Evolutionary conservation across 2,888 invertebrate species (phyloP), one percentile per base, ranked within the genome.

Genomic region (Cancer borealis): DNA sequence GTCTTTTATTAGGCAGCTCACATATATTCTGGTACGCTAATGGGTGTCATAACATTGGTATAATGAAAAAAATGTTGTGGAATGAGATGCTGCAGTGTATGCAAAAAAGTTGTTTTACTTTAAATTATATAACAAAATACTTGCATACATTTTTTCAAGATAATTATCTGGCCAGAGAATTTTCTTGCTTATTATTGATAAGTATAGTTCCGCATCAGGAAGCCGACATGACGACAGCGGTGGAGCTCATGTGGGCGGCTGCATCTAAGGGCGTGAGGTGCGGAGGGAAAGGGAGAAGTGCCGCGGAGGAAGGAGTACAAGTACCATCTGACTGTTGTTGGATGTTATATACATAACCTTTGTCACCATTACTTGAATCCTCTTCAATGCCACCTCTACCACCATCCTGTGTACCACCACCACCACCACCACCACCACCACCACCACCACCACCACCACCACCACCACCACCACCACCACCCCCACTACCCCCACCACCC

Each of bases 251-350:
- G 66, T 66, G 66, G 66, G 66, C n/a, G 66, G 66, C 66, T n/a
- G 66, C n/a, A 5, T 66, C n/a, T 66, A 6, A n/a, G 66, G 66
- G n/a, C 66, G 17, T n/a, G 66, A 66, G 66, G 66, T 21, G 66
- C 21, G 4, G 17, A 66, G n/a, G 66, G 66, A n/a, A n/a, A 66
- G 21, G 66, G n/a, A n/a, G n/a, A 66, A n/a, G 66, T n/a, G 66
- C n/a, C 66, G 66, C 60, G n/a, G 66, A n/a, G 66, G 66, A 66
- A n/a, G 66, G 66, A 66, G n/a, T 66, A n/a, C 66, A 66, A 30
- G 79, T 1, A 12, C 30, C 26, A 79, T 6, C 79, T 30, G 30
- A 79, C 66, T 66, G n/a, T n/a, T 66, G n/a, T n/a, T n/a, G 66
- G 6, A 66, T 17, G 66, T n/a, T 66, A n/a, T 66, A 66, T 66